Conservation (phyloP, 2,888 invertebrate genomes). For the Drosophila birchii region DNA sequence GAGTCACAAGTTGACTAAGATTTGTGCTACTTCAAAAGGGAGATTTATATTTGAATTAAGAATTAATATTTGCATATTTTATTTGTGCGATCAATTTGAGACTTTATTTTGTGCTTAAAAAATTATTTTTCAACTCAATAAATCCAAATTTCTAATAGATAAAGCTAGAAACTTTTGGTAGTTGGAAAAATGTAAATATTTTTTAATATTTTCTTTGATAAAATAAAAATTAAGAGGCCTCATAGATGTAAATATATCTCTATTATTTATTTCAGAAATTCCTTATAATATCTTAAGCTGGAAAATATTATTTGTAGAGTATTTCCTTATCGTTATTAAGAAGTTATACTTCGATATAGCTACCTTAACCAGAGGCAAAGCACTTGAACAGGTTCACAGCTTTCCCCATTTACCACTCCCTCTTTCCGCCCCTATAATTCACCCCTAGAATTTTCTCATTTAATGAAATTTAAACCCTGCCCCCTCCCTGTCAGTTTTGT, state of each 20-base stretch:
- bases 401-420: conserved; percentile 11
- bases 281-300: background rate
- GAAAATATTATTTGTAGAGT: conserved; percentile 17
- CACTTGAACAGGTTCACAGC: conserved; percentile 64
- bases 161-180: background rate
- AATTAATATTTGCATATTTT: background rate
- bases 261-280: background rate
- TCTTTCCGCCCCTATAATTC: background rate
- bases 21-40: background rate
- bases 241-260: no score
- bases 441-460: conserved; percentile 53
- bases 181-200: background rate
- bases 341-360: conserved; percentile 26
- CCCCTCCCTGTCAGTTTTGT: background rate
- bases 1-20: conserved; percentile 8
- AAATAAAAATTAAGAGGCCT: no score
- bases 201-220: no score
- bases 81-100: accelerated
- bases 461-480: conserved; percentile 64
- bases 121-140: background rate
- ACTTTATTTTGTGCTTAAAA: background rate
- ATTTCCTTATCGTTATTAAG: conserved; percentile 17
- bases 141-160: background rate
- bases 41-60: background rate
- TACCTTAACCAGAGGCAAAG: conserved; percentile 43